Base-by-base conservation (phyloP, 2,888 invertebrate species). In the Agrotis segetum region DNA sequence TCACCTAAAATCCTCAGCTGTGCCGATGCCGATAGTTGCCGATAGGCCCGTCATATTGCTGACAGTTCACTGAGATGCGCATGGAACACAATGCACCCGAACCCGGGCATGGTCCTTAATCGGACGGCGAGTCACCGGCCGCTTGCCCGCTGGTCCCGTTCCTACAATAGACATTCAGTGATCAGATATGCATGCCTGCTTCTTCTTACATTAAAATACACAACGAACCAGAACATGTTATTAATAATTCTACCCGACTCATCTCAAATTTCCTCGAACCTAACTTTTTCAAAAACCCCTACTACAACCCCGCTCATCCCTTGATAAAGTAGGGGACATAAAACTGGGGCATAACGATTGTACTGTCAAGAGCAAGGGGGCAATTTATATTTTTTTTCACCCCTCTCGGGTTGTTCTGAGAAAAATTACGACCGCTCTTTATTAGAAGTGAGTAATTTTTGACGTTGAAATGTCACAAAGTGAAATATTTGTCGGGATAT, bases 331-430 rank as follows among this genome's bases (percentile, higher is more conserved):
- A 89, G 71, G 59, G 86, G 77, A 89, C 92, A 94, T 94, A 94
- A 94, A 94, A 92, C 90, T 91, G 88, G 81, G 79, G 85, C 88
- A 90, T 92, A 94, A 94, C 91, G 93, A 92, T 92, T 91, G 87
- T 89, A 91, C 92, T 94, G 94, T 92, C 94, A 93, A 87, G 86
- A 88, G 86, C 94, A 94, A 91, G 91, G 88, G 88, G 88, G 89
- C 91, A 88, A 94, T 94, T 91, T 92, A 92, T 93, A 88, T 90
- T 87, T 86, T 85, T 82, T 79, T 81, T 81, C 53, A 76, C 47
- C 81, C 77, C 78, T 74, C 76, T 72, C 72, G 79, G 74, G 78
- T 84, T 83, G 82, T 80, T 75, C 74, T 83, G 82, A 88, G 88
- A 88, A 90, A 89, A 89, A 85, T 86, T 80, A 85, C 82, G 77